Conservation (phyloP, 2,113 vertebrate genomes). For the Cinclus cinclus region DNA sequence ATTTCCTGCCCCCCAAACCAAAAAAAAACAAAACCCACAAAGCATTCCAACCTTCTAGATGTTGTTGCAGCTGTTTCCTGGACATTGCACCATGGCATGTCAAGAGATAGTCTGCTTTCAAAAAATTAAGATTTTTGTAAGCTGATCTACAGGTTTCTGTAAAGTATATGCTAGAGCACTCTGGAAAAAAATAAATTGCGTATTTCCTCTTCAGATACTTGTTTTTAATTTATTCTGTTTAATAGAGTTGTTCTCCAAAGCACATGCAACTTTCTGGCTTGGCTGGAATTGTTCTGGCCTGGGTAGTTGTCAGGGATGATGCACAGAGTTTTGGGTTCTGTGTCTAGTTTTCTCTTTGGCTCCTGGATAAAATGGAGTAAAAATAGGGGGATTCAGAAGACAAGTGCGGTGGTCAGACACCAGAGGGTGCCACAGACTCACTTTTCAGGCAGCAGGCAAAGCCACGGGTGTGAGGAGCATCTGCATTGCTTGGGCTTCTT, state of each 20-base stretch:
- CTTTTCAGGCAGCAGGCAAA: background rate
- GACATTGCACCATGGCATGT: background rate
- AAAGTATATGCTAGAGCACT: background rate
- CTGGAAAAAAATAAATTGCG: background rate
- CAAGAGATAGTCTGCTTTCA: background rate
- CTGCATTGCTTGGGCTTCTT: background rate
- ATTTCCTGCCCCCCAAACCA: background rate
- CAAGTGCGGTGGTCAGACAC: conserved; percentile 5
- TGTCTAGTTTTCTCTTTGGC: background rate
- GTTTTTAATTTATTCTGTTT: background rate
- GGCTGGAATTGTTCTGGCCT: background rate
- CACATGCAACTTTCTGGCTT: background rate
- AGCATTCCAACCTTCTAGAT: background rate
- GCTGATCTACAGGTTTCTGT: background rate
- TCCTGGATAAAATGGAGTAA: background rate
- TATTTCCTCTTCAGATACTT: background rate
- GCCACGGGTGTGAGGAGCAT: background rate
- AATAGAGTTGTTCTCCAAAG: background rate
- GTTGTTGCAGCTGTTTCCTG: background rate
- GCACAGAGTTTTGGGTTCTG: background rate
- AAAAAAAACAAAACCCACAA: background rate
- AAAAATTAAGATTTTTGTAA: background rate
- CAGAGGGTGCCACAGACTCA: conserved; percentile 76
- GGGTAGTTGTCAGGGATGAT: accelerated
- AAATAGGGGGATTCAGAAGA: background rate